Percentiles rank a stretch among this genome's conserved stretches.
Evolutionary conservation across 2,888 invertebrate species (phyloP).

Genomic region (Xestia sexstrigata): DNA sequence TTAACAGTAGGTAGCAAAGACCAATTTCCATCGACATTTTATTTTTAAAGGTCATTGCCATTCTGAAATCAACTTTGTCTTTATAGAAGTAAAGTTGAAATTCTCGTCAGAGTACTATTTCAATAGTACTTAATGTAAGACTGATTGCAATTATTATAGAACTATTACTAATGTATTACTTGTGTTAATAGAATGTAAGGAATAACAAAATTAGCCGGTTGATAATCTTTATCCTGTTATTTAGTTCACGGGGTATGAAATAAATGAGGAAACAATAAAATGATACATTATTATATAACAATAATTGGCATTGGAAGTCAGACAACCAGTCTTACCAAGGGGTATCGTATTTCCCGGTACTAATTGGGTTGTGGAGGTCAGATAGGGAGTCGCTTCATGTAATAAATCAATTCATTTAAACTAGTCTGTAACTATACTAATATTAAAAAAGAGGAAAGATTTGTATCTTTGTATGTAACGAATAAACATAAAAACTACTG

Average conservation of each 20-base stretch:
- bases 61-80: neutral
- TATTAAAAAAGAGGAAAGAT: no score
- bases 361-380: no score
- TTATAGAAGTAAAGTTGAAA: neutral
- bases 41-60: neutral
- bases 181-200: neutral
- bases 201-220: conserved; percentile 26
- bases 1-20: neutral
- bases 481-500: no score
- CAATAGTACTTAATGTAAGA: neutral
- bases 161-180: conserved; percentile 2
- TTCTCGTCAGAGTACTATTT: neutral
- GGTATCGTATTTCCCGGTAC: neutral
- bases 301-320: neutral
- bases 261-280: conserved; percentile 36
- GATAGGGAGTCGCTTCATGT: no score
- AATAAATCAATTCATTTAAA: no score
- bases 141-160: neutral
- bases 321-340: neutral
- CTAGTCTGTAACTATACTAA: no score
- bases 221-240: conserved; percentile 42
- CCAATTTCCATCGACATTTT: neutral
- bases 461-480: no score
- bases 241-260: neutral
- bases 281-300: conserved; percentile 9